Evolutionary conservation across 2,797 vertebrate species (phyloP), one percentile per base, ranked within the genome.

Genomic region (Sebastes variabilis): DNA sequence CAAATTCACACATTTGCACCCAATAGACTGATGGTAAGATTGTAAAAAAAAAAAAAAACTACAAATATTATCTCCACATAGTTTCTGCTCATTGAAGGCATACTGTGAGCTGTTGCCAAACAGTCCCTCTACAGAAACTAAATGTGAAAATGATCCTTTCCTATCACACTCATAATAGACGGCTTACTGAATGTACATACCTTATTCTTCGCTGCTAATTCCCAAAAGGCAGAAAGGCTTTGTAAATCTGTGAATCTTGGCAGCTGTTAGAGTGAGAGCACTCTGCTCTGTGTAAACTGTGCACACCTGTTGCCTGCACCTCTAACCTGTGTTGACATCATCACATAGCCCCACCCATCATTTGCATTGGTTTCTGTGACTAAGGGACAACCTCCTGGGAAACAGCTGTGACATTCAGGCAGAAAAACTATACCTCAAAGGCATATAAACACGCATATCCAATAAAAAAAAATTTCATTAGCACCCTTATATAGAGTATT

Each of bases 321-420:
- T 66, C 61, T 24, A 66, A 76, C 84, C 84, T 83, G 75, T 22
- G 36, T 16, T 88, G 66, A 64, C 38, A 72, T 71, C 64, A 75
- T 38, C 77, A 67, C 34, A n/a, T 25, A 61, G 88, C 92, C 82
- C 74, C 91, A 38, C 94, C 94, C 88, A 65, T 73, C 36, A 60
- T 91, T 92, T 89, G 66, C 76, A 86, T 81, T 67, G 14, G 66
- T 78, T 73, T 87, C 80, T 87, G 69, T 66, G 66, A 64, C 36
- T 8, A 32, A 68, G 71, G 52, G 29, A 87, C 68, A 24, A 67
- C 60, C 81, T 66, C 34, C 55, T 16, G 22, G 68, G 84, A 74
- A 12, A 54, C 61, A 46, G 70, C 38, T 29, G 18, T 8, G 34
- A 30, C 74, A 22, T 34, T 13, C 64, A 72, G 36, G 77, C 30